Evolutionary conservation across 2,113 vertebrate species (phyloP).

Genomic region (Festucalex cinctus): DNA sequence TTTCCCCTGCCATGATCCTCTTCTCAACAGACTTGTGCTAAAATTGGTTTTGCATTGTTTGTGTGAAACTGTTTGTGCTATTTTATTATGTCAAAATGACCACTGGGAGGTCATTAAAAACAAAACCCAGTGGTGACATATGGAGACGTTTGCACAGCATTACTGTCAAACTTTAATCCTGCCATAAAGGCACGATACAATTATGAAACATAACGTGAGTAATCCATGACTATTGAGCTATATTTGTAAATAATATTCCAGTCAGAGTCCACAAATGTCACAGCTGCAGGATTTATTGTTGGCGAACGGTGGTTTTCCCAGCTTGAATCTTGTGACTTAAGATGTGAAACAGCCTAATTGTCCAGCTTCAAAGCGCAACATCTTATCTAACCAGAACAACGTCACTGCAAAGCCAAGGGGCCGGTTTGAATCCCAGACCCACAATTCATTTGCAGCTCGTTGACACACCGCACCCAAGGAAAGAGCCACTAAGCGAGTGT

Average conservation of each 20-base stretch:
- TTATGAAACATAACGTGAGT: background rate
- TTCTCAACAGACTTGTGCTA: too few species aligned
- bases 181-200: background rate
- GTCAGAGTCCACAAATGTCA: background rate
- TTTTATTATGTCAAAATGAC: background rate
- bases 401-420: constrained; percentile 1
- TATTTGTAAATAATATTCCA: background rate
- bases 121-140: background rate
- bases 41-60: too few species aligned
- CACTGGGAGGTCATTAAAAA: background rate
- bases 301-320: background rate
- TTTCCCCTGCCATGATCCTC: too few species aligned
- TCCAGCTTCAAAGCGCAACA: constrained; percentile 4
- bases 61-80: too few species aligned
- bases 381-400: constrained; percentile 25
- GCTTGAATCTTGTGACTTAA: background rate
- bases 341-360: background rate
- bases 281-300: background rate
- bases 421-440: constrained; percentile 21
- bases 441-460: constrained; percentile 17
- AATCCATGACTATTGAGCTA: background rate
- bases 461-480: constrained; percentile 7
- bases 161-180: background rate
- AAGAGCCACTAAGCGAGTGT: constrained; percentile 46
- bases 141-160: background rate